Base-by-base conservation (phyloP, 2,113 vertebrate genomes). In the Copsychus sechellarum region DNA sequence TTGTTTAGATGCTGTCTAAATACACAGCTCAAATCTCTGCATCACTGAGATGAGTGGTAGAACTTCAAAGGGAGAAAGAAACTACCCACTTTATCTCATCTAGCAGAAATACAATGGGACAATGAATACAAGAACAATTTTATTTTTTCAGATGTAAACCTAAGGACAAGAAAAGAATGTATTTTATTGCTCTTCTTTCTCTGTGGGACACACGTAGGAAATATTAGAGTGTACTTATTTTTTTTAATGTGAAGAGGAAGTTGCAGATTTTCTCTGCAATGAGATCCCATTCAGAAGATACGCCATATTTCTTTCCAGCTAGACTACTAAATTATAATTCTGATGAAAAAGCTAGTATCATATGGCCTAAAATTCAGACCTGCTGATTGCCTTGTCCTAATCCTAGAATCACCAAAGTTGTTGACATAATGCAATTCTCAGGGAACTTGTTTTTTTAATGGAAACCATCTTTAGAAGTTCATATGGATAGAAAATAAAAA, bases 1-100 rank as follows among this genome's bases (percentile, higher is more conserved):
- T 92, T 94, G 86, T 96, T 93, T 96, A 92, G 81, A n/a, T 58
- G 62, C 17, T 88, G 38, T 82, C 64, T 83, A 62, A 91, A 65
- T 45, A 58, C 7, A 4, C 22, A 70, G 28, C 36, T 77, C 33
- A 79, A 65, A 48, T 85, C 40, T 23, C 29, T 24, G 58, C 48
- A 2, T 91, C 29, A 3, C 22, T 36, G 36, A 28, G 70, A 34
- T 31, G 33, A 58, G 54, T 17, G 31, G 40, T 21, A 33, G 19
- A n/a, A 36, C 45, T 88, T 95, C 90, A 95, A 90, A 90, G 70
- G 11, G 6, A 77, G 8, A 23, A 51, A n/a, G 81, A 83, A 29
- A 42, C 34, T 26, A 21, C 38, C 47, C 22, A 0, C 28, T 88
- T 85, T 94, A 94, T 95, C 88, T 94, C 88, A 88, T 92, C 29